A percentile compares a stretch with the other conserved stretches of the same genome.
Conservation (phyloP, 2,888 invertebrate genomes). For the Pyrocoelia pectoralis region DNA sequence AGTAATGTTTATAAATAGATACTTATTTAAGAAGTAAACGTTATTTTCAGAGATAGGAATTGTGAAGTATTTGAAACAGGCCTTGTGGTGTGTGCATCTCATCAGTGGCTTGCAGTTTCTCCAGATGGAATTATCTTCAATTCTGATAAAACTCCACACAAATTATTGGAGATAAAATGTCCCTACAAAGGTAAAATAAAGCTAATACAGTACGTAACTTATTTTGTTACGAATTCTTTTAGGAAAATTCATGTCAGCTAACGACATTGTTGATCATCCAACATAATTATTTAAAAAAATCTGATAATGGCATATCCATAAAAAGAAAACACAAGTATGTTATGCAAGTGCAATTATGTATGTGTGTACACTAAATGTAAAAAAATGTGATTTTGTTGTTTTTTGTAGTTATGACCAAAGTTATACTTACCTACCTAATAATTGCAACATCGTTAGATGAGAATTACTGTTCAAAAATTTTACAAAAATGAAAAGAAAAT, state of each 20-base stretch:
- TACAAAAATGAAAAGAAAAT: too few relatives aligned
- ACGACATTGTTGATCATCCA: background rate
- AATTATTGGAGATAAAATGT: too few relatives aligned
- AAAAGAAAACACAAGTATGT: background rate
- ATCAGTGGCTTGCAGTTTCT: background rate
- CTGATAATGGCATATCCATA: background rate
- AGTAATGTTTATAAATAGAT: background rate
- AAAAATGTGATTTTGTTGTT: conserved; percentile 1
- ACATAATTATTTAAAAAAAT: background rate
- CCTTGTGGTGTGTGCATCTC: background rate
- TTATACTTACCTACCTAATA: too few relatives aligned
- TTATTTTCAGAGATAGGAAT: conserved; percentile 1
- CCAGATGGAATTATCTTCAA: too few relatives aligned
- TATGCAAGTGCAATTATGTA: background rate
- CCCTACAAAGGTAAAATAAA: background rate
- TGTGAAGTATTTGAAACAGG: conserved; percentile 4
- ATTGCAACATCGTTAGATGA: background rate
- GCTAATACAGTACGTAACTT: background rate
- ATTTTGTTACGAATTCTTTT: background rate
- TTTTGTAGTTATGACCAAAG: background rate
- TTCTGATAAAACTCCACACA: too few relatives aligned
- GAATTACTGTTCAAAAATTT: too few relatives aligned
- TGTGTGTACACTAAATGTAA: conserved; percentile 1
- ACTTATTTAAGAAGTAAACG: background rate
- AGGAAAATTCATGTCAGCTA: background rate